Base-by-base conservation (phyloP, 2,113 vertebrate genomes). In the Australoheros scitulus region DNA sequence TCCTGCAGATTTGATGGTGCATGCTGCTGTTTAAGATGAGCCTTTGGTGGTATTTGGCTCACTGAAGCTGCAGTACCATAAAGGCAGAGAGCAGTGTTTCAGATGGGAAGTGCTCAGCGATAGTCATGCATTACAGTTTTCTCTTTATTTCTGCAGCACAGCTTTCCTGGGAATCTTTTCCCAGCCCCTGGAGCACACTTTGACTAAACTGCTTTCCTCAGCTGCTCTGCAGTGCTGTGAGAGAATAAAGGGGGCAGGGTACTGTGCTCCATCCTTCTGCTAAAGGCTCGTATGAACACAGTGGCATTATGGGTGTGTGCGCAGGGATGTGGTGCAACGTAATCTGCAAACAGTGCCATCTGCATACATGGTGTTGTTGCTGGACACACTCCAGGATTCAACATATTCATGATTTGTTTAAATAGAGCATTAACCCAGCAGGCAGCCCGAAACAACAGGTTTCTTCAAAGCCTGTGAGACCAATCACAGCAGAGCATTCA, bases 131-230 rank as follows among this genome's bases (percentile, higher is more conserved):
- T 52, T 52, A 32, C 65, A 7, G 2, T 56, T 6, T 34, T 52
- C 15, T 52, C 2, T 60, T 17, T 57, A 63, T 63, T 20, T 4
- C 65, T 70, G 65, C 43, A 20, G 24, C 74, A 3, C 32, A n/a
- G 4, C 52, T 77, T 85, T 26, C 22, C 15, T 17, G 55, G 58
- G 34, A 87, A 65, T 14, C 34, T 10, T 13, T 79, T n/a, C 61
- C 43, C 61, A 43, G 65, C 38, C 72, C 77, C 80, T 38, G 29
- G 61, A 83, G 82, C 76, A 81, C 0, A 22, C n/a, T 79, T 76
- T 58, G 26, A 76, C 57, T 80, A 85, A 85, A 34, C 86, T 83
- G 79, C 79, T 80, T 79, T 84, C 20, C 75, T 84, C 82, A 58
- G 82, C 70, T 32, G 68, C 68, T 72, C 24, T 72, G 43, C 65